Percentiles rank a stretch among this genome's conserved stretches.
phyloP scores from a whole-genome alignment of 1,140 invertebrate species.

The Cryptotermes secundus region DNA sequence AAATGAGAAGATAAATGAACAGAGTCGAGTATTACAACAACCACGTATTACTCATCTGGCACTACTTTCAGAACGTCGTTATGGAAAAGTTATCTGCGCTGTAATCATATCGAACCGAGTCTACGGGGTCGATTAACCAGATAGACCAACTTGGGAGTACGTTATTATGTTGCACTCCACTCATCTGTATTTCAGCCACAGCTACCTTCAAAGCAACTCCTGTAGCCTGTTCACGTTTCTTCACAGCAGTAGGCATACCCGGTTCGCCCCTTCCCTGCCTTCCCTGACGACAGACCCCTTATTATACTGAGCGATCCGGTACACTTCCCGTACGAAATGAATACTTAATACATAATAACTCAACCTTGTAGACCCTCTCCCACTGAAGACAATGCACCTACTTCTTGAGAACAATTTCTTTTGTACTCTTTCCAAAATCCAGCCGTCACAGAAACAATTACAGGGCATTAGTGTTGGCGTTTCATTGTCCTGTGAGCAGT shows the following conservation, averaged over 20 bases:
- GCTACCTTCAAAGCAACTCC: background rate
- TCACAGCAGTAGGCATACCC: too few species aligned
- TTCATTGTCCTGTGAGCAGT: background rate
- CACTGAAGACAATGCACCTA: background rate
- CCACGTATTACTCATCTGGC: background rate
- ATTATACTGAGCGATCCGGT: background rate
- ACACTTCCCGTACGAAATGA: background rate
- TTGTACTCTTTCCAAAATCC: background rate
- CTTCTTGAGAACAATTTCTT: background rate
- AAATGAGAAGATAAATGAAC: too few species aligned
- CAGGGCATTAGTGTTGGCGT: background rate
- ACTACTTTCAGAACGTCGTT: background rate
- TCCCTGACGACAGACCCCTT: background rate
- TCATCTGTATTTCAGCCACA: background rate
- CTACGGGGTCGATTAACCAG: too few species aligned
- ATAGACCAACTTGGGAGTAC: background rate
- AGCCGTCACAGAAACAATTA: background rate
- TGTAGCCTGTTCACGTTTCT: background rate
- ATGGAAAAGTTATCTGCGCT: background rate
- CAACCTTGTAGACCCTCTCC: background rate
- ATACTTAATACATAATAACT: background rate
- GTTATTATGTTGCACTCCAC: background rate
- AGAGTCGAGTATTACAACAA: too few species aligned
- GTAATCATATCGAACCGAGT: background rate
- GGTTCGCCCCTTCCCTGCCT: too few species aligned